Conservation (phyloP, 2,888 invertebrate species). For the Lasioglossum villosulum region DNA sequence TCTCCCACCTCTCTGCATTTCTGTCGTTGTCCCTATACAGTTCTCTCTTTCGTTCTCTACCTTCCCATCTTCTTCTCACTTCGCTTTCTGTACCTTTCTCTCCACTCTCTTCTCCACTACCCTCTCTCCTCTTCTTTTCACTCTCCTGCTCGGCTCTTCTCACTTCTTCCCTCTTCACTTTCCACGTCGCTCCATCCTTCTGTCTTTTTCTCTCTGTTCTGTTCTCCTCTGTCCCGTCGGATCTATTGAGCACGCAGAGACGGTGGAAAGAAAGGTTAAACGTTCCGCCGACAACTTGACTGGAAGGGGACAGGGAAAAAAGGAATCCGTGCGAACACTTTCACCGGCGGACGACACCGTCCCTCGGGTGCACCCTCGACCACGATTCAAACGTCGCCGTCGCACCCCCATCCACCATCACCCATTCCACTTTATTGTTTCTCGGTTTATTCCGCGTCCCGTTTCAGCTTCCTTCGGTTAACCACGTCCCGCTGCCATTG, state of each 20-base stretch:
- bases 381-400: conserved; percentile 70
- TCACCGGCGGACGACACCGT: conserved; percentile 54
- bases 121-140: neutral
- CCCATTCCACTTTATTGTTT: conserved; percentile 68
- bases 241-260: neutral
- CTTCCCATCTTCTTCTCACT: neutral
- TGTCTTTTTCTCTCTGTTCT: neutral
- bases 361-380: conserved; percentile 57
- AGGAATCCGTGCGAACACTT: conserved; percentile 60
- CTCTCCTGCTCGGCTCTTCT: neutral
- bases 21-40: no score
- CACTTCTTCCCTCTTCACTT: neutral
- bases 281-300: conserved; percentile 62
- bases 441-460: conserved; percentile 63
- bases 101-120: neutral
- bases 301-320: conserved; percentile 16
- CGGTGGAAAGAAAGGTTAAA: conserved; percentile 68
- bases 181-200: no score
- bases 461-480: conserved; percentile 72
- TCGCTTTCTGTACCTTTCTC: neutral
- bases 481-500: conserved; percentile 64
- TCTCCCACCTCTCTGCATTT: no score
- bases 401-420: conserved; percentile 26
- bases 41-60: no score
- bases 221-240: neutral